A percentile compares a stretch with the other conserved stretches of the same genome.
These are phyloP conservation scores for Dinomys branickii DNA, from an alignment of 2,113 vertebrate species.

Conservation along the genomic window DNA sequence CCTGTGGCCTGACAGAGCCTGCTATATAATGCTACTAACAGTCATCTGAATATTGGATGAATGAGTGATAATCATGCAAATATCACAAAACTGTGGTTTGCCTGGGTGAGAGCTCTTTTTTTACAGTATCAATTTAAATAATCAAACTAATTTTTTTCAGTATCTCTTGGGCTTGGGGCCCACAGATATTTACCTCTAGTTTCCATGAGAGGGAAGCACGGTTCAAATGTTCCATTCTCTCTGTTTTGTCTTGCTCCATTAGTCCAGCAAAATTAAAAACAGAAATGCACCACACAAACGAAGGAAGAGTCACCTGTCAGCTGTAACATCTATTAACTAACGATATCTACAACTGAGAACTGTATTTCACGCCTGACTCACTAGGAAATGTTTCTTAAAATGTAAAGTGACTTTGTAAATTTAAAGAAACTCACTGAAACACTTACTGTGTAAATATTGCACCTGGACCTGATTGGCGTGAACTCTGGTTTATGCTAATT, in stretches of 20 bases:
- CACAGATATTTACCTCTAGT: neutral
- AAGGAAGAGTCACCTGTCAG: neutral
- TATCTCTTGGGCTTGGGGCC: neutral
- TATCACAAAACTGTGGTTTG: neutral
- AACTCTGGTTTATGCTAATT: neutral
- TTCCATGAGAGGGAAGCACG: neutral
- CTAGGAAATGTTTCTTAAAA: conserved; percentile 4
- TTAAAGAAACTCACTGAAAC: neutral
- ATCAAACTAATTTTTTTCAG: neutral
- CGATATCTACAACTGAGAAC: neutral
- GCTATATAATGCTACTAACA: neutral
- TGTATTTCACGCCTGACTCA: neutral
- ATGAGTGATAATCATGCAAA: conserved; percentile 15
- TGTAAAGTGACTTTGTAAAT: neutral
- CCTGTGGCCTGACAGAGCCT: neutral
- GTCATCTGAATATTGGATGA: neutral
- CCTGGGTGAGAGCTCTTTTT: neutral
- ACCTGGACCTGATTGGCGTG: neutral
- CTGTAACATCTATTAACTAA: neutral
- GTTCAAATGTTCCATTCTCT: neutral
- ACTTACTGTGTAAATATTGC: neutral
- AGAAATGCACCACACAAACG: neutral
- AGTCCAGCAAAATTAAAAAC: neutral
- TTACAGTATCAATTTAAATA: conserved; percentile 7
- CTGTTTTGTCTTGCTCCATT: neutral